Conservation (phyloP, 2,888 invertebrate species). For the Papilio protenor region DNA sequence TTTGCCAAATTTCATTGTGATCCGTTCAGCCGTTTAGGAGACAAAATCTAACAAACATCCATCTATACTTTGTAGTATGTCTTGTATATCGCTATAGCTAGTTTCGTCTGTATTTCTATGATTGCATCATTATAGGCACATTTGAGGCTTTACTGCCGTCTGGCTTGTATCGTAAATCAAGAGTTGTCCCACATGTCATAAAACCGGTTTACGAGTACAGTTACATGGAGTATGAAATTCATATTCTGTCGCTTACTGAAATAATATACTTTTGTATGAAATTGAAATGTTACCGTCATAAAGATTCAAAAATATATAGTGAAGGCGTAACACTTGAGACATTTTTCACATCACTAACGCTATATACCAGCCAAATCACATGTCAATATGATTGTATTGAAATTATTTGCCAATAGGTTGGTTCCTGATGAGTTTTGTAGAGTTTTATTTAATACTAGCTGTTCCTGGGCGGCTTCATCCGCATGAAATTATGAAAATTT, state of each 20-base stretch:
- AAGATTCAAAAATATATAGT: too few relatives aligned
- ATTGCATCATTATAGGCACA: background rate
- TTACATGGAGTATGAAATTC: conserved; percentile 2
- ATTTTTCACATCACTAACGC: too few relatives aligned
- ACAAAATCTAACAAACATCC: too few relatives aligned
- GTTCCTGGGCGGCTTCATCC: too few relatives aligned
- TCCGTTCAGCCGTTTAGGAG: too few relatives aligned
- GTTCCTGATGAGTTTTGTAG: background rate
- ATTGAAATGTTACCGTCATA: background rate
- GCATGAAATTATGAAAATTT: too few relatives aligned
- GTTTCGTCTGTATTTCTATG: background rate
- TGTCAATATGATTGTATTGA: too few relatives aligned
- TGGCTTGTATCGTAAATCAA: conserved; percentile 9
- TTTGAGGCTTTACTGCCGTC: background rate
- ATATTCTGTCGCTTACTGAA: background rate
- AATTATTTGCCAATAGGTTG: too few relatives aligned
- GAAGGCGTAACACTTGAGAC: too few relatives aligned
- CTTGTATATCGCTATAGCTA: background rate
- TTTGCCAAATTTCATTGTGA: too few relatives aligned
- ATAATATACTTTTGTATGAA: background rate
- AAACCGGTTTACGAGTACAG: background rate
- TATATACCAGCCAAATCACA: too few relatives aligned
- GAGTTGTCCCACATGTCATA: conserved; percentile 8
- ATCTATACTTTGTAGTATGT: too few relatives aligned
- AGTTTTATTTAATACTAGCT: background rate